phyloP scores from a whole-genome alignment of 30 jellyfish, hydroid and myxozoan species.

The Pseudorhiza aurosa region DNA sequence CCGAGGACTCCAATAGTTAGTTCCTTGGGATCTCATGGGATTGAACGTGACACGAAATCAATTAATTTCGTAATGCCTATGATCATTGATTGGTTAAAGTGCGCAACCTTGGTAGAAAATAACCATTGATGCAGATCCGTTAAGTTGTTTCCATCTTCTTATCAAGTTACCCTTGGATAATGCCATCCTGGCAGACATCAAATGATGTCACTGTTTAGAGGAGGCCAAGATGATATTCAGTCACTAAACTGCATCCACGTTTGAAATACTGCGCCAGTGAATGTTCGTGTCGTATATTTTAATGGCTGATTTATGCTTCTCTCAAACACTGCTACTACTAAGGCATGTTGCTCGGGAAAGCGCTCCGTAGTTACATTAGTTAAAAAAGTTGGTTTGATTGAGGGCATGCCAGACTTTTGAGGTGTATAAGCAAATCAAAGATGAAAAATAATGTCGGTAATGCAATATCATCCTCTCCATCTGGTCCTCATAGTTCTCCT shows the following conservation, averaged over 20 bases:
- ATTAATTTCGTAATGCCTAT: neutral
- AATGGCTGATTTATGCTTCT: no score
- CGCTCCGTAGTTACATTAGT: no score
- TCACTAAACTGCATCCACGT: neutral
- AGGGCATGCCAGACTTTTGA: no score
- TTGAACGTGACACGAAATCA: slow-evolving; percentile 1
- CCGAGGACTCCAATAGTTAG: neutral
- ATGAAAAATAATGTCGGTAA: no score
- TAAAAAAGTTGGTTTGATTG: no score
- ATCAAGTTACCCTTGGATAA: neutral
- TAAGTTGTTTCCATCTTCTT: neutral
- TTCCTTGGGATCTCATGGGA: slow-evolving; percentile 17
- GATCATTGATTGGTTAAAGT: neutral
- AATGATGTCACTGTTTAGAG: neutral
- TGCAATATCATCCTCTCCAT: no score
- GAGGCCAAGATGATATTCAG: neutral
- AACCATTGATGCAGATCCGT: neutral
- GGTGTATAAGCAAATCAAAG: no score
- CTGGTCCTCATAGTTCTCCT: no score
- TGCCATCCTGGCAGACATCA: neutral
- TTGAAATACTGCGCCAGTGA: neutral
- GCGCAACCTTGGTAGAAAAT: neutral
- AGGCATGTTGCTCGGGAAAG: no score
- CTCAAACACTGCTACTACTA: no score
- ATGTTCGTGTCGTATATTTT: no score